A percentile compares a stretch with the other conserved stretches of the same genome.
These are phyloP conservation scores for Columba guinea DNA, from an alignment of 2,797 vertebrate species.

Conservation along the genomic window DNA sequence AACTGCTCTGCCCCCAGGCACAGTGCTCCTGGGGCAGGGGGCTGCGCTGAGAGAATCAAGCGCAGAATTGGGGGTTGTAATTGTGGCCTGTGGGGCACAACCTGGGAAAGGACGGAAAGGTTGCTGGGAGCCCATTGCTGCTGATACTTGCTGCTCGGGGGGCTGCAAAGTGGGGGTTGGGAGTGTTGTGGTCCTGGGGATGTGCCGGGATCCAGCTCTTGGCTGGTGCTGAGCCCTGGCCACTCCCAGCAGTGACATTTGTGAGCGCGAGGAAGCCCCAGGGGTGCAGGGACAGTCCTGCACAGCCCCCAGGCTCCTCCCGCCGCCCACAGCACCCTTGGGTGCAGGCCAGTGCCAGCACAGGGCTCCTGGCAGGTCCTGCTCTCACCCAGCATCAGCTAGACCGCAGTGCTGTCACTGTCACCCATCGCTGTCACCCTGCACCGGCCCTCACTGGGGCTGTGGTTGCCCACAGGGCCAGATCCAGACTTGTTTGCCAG, in stretches of 20 bases:
- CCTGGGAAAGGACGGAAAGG: neutral
- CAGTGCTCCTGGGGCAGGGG: neutral
- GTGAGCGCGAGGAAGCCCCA: neutral
- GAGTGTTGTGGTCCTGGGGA: neutral
- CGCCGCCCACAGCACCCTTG: accelerated
- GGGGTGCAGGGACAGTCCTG: neutral
- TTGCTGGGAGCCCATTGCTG: neutral
- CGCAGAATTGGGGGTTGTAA: neutral
- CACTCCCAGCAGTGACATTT: neutral
- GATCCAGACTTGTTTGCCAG: neutral
- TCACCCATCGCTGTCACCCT: neutral
- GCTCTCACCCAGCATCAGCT: too few relatives aligned
- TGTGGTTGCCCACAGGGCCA: neutral
- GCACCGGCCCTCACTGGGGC: neutral
- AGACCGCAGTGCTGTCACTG: neutral
- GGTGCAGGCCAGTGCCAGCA: neutral
- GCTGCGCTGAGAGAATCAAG: neutral
- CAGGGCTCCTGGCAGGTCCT: neutral
- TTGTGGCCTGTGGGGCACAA: neutral
- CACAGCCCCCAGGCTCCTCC: neutral
- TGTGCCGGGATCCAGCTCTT: neutral
- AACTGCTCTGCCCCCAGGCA: neutral
- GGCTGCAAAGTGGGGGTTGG: neutral
- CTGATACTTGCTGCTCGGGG: neutral
- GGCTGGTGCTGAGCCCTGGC: neutral